Conservation (phyloP, 1,140 invertebrate genomes). For the Argopecten irradians region DNA sequence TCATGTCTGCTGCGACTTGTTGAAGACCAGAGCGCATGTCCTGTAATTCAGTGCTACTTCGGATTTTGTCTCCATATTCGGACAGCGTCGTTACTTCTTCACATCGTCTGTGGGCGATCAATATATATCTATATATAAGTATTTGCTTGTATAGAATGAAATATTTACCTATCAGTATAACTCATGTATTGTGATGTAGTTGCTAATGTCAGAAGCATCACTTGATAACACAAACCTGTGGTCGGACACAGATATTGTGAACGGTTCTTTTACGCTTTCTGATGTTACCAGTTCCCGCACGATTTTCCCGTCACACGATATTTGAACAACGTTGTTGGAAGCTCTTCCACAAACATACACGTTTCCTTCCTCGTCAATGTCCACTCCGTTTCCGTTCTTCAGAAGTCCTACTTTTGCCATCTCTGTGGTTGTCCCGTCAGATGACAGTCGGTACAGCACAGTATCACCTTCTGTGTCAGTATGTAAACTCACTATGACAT, state of each 20-base stretch:
- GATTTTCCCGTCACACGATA: background rate
- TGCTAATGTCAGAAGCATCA: too few relatives aligned
- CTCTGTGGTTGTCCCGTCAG: background rate
- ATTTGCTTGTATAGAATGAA: too few relatives aligned
- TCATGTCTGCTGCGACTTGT: too few relatives aligned
- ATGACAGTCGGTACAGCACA: background rate
- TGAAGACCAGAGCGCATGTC: too few relatives aligned
- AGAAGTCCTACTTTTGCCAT: background rate
- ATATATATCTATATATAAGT: too few relatives aligned
- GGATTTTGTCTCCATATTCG: too few relatives aligned
- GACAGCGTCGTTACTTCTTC: too few relatives aligned
- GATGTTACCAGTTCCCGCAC: background rate
- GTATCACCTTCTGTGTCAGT: background rate
- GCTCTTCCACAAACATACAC: slow-evolving; percentile 32
- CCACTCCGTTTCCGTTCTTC: slow-evolving; percentile 26
- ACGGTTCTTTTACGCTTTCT: slow-evolving; percentile 25
- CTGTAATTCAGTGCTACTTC: too few relatives aligned
- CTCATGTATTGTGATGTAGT: too few relatives aligned
- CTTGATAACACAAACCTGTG: background rate
- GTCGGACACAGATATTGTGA: background rate
- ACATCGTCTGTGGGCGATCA: too few relatives aligned
- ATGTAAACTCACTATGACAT: background rate
- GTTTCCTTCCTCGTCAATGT: background rate
- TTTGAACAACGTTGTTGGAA: slow-evolving; percentile 28
- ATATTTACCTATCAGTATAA: too few relatives aligned